Evolutionary conservation across 1,140 invertebrate species (phyloP).

Genomic region (Trachelipus rathkii): DNA sequence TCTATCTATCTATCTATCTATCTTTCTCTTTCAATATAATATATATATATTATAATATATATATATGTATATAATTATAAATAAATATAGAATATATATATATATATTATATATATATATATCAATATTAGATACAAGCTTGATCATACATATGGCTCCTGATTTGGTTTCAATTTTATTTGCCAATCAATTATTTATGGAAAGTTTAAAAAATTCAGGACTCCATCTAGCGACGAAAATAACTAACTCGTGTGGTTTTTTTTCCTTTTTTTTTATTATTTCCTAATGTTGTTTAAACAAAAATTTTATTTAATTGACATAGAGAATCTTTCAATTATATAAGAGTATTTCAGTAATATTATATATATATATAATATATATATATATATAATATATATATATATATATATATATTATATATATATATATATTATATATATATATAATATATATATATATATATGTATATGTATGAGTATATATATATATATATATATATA

Average conservation of each 20-base stretch:
- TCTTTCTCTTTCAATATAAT: neutral
- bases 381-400: neutral
- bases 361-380: neutral
- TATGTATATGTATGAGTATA: neutral
- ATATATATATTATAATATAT: neutral
- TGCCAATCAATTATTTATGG: constrained; percentile 2
- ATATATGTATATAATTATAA: neutral
- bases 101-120: no score
- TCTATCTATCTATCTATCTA: no score
- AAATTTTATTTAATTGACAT: neutral
- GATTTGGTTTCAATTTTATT: neutral
- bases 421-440: neutral
- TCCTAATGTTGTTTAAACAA: constrained; percentile 6
- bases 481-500: constrained; percentile 15
- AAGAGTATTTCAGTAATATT: neutral
- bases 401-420: constrained; percentile 4
- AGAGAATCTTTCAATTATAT: neutral
- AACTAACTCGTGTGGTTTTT: no score
- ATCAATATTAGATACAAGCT: no score
- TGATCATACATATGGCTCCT: neutral
- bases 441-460: constrained; percentile 10
- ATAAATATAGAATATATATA: no score
- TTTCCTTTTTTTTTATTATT: neutral
- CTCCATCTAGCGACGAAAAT: neutral
- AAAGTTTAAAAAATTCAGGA: constrained; percentile 1